Percentiles rank a stretch among this genome's conserved stretches.
phyloP scores from a whole-genome alignment of 2,888 invertebrate genomes.

The Taenaris catops region DNA sequence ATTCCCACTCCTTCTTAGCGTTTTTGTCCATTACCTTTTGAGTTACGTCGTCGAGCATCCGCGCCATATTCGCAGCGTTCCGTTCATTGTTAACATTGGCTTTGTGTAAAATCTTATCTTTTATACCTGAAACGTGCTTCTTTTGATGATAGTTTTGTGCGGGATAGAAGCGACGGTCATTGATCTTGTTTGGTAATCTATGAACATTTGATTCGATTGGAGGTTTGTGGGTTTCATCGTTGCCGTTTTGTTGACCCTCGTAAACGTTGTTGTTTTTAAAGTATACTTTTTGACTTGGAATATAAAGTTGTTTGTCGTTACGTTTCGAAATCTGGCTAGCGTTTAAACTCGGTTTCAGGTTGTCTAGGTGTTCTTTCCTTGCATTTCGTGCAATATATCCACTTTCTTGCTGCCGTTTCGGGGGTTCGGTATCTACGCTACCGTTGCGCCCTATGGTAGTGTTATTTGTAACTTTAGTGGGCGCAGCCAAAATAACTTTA shows the following conservation, averaged over 20 bases:
- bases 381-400: neutral
- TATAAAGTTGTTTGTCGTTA: neutral
- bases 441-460: neutral
- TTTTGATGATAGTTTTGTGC: conserved; percentile 11
- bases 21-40: conserved; percentile 27
- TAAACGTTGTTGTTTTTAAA: neutral
- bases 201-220: neutral
- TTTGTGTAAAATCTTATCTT: conserved; percentile 20
- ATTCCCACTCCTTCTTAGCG: conserved; percentile 12
- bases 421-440: neutral
- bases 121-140: conserved; percentile 6
- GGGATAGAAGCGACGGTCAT: neutral
- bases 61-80: conserved; percentile 20
- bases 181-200: neutral
- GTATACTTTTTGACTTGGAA: neutral
- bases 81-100: conserved; percentile 9
- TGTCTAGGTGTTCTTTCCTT: neutral
- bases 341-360: neutral
- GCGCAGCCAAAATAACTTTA: conserved; percentile 7
- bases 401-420: neutral
- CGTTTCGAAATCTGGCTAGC: neutral
- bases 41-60: conserved; percentile 32
- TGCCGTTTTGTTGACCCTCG: neutral
- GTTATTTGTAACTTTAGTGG: conserved; percentile 1
- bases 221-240: neutral